Conservation (phyloP, 2,797 vertebrate species). For the Molossus molossus region DNA sequence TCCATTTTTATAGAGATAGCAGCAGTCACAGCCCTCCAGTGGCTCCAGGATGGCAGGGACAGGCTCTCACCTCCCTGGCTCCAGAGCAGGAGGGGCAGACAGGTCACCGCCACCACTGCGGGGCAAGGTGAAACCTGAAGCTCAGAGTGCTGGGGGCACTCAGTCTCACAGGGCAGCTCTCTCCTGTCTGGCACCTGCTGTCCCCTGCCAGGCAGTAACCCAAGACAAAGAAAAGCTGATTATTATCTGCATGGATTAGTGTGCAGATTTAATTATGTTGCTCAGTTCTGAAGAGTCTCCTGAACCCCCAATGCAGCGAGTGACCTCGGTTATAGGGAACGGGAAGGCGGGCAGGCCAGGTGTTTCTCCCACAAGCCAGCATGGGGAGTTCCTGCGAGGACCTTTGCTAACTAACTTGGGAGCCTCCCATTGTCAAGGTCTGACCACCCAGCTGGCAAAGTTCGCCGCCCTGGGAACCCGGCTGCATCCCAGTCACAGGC, state of each 20-base stretch:
- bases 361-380: conserved; percentile 68
- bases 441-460: conserved; percentile 67
- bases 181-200: conserved; percentile 90
- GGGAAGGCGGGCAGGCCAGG: conserved; percentile 52
- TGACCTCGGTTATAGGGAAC: conserved; percentile 70
- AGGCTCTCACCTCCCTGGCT: conserved; percentile 80
- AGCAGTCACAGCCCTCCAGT: conserved; percentile 83
- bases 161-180: conserved; percentile 77
- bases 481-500: conserved; percentile 3
- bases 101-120: conserved; percentile 72
- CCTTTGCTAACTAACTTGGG: conserved; percentile 67
- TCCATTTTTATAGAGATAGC: conserved; percentile 78
- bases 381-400: conserved; percentile 69
- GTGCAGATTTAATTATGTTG: conserved; percentile 87
- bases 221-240: conserved; percentile 88
- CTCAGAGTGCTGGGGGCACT: conserved; percentile 81
- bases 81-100: conserved; percentile 83
- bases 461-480: neutral
- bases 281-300: conserved; percentile 86
- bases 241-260: conserved; percentile 85
- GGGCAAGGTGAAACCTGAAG: conserved; percentile 88
- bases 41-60: conserved; percentile 80
- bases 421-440: neutral
- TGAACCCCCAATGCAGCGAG: conserved; percentile 79
- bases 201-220: conserved; percentile 85